phyloP scores from a whole-genome alignment of 1,140 invertebrate species.

The Augochlora pura region DNA sequence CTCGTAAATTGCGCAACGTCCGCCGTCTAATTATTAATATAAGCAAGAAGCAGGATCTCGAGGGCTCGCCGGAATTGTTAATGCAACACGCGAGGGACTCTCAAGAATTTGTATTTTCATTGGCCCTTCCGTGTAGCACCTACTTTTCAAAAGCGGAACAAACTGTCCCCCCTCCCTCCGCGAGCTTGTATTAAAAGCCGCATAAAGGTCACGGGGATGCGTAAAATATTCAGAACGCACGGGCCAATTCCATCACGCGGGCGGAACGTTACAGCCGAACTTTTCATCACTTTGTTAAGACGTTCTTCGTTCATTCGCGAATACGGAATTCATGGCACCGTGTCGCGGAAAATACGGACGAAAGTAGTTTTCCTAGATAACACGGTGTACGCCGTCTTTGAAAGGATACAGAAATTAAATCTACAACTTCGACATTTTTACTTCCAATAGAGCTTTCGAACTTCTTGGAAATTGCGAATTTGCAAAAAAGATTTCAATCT shows the following conservation, averaged over 20 bases:
- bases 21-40: too few species aligned
- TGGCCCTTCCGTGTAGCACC: too few species aligned
- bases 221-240: neutral
- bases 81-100: too few species aligned
- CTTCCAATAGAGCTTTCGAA: too few species aligned
- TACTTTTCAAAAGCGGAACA: neutral
- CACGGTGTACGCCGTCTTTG: neutral
- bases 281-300: neutral
- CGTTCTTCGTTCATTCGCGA: neutral
- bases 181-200: neutral
- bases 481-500: too few species aligned
- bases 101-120: too few species aligned
- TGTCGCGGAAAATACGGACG: neutral
- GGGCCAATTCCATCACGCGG: neutral
- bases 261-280: neutral
- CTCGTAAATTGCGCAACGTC: too few species aligned
- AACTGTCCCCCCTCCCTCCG: neutral
- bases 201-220: neutral
- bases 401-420: neutral
- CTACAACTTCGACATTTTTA: too few species aligned
- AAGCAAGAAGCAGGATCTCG: too few species aligned
- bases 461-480: too few species aligned
- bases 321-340: slow-evolving; percentile 2
- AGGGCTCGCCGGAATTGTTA: too few species aligned
- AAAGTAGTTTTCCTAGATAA: neutral